A percentile compares a stretch with the other conserved stretches of the same genome.
phyloP scores from a whole-genome alignment of 2,797 vertebrate species.

The Myotis myotis region DNA sequence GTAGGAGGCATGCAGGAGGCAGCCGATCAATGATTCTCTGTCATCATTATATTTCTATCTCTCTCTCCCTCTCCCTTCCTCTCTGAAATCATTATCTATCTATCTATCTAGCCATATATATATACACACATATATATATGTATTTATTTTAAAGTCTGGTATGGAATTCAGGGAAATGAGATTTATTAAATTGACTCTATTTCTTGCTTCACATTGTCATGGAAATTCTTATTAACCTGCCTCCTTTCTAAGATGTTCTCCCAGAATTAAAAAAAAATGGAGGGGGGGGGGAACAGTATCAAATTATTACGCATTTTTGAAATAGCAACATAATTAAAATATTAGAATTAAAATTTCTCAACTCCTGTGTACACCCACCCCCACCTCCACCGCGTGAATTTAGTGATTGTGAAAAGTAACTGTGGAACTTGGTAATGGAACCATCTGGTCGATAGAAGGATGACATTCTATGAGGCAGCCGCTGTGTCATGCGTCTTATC shows the following conservation, averaged over 20 bases:
- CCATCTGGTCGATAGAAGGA: neutral
- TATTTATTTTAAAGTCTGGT: neutral
- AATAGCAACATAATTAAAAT: neutral
- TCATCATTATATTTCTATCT: no score
- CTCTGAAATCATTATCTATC: no score
- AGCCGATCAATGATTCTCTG: no score
- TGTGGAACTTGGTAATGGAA: neutral
- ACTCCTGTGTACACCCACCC: no score
- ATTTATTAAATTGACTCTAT: neutral
- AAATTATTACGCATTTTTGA: neutral
- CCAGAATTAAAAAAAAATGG: neutral
- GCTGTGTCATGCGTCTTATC: neutral
- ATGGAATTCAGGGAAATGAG: neutral
- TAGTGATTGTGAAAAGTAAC: neutral
- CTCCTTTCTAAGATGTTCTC: slow-evolving; percentile 31
- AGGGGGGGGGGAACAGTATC: no score
- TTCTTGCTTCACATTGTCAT: slow-evolving; percentile 12
- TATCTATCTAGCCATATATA: no score
- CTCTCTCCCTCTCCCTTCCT: no score
- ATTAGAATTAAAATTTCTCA: neutral
- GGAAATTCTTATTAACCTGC: slow-evolving; percentile 4
- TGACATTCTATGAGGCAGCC: neutral
- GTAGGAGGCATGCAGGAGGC: no score
- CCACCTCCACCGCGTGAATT: neutral
- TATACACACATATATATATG: no score